Conservation (phyloP, 2,113 vertebrate species). For the Rhynchopsitta pachyrhyncha region DNA sequence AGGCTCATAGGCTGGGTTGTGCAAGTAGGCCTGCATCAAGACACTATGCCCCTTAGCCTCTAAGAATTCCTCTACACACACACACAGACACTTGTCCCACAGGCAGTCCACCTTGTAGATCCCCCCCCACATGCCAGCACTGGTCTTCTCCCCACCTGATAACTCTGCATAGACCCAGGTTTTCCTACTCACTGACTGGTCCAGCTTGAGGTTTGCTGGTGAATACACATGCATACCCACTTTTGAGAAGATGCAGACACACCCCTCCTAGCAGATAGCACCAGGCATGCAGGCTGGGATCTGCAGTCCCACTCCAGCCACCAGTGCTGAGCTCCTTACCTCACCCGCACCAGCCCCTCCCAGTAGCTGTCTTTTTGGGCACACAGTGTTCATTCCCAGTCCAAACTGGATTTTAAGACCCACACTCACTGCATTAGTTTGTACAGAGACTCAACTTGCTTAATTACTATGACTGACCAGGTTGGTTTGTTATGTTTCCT, state of each 20-base stretch:
- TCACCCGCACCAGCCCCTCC: neutral
- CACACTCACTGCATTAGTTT: neutral
- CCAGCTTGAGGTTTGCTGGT: neutral
- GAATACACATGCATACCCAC: neutral
- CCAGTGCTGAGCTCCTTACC: no score
- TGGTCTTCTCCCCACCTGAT: neutral
- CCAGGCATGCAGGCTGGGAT: neutral
- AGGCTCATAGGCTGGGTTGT: no score
- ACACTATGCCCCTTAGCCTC: no score
- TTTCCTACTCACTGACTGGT: neutral
- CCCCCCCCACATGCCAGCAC: neutral
- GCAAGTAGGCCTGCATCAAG: no score
- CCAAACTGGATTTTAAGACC: neutral
- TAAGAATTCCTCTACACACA: no score
- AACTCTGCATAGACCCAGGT: rapidly evolving
- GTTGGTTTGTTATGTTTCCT: neutral
- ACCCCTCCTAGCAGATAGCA: rapidly evolving
- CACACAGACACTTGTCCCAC: neutral
- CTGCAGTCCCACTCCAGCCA: neutral
- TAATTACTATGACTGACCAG: neutral
- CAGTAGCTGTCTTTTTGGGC: neutral
- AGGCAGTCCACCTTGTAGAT: neutral
- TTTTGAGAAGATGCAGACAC: neutral
- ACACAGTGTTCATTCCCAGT: neutral
- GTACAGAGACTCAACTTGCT: neutral